Conservation (phyloP, 2,797 vertebrate genomes). For the Artibeus lituratus region DNA sequence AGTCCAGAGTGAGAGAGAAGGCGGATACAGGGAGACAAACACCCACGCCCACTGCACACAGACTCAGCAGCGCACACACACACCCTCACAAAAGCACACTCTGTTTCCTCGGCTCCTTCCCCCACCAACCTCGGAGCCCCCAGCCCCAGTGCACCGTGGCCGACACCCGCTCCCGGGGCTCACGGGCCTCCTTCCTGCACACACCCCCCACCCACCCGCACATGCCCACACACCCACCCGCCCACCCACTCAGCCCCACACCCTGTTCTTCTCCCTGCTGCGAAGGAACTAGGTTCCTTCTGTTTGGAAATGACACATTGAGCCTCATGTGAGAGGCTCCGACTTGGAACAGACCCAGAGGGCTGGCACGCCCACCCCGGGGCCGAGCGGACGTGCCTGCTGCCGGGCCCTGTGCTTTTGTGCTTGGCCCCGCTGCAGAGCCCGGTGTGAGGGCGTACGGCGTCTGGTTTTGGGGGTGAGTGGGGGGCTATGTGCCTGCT, state of each 20-base stretch:
- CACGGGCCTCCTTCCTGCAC: conserved; percentile 39
- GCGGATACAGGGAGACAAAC: conserved; percentile 73
- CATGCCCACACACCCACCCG: conserved; percentile 53
- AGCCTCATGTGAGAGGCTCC: conserved; percentile 74
- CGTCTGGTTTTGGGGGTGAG: neutral
- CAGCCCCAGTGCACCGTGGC: neutral
- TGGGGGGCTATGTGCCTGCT: neutral
- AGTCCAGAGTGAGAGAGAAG: conserved; percentile 70
- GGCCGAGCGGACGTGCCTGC: neutral
- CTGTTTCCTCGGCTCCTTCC: conserved; percentile 26
- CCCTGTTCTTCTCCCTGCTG: conserved; percentile 61
- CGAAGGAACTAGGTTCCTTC: conserved; percentile 64
- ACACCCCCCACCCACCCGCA: neutral
- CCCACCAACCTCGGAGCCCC: conserved; percentile 21
- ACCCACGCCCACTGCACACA: conserved; percentile 74
- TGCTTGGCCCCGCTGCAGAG: neutral
- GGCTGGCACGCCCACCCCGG: neutral
- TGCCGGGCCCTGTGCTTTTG: neutral
- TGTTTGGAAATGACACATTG: conserved; percentile 76
- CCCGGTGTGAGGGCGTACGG: neutral
- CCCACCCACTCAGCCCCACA: conserved; percentile 54
- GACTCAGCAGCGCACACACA: neutral
- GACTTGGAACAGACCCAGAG: conserved; percentile 69
- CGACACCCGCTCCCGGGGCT: neutral
- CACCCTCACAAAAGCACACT: conserved; percentile 62